Base-by-base conservation (phyloP, 2,113 vertebrate genomes). In the Brachyhypopomus occidentalis region DNA sequence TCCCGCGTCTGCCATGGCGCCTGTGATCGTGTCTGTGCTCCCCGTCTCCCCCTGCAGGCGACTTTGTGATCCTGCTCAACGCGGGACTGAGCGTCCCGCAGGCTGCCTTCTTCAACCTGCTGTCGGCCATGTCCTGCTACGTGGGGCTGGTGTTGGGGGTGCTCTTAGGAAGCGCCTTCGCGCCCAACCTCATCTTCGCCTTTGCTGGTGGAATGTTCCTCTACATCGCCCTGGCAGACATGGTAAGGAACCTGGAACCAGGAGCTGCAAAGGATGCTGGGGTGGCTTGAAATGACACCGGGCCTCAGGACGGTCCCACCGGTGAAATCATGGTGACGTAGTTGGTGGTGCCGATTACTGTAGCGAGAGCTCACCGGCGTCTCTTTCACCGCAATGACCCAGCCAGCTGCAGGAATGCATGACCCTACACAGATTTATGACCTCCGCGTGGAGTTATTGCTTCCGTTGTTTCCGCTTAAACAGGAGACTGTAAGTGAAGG, bases 201-300 rank as follows among this genome's bases (percentile, higher is more conserved):
- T 76, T 98, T 4, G 97, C 97, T 0, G 97, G 97, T 67, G 97
- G 97, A 89, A 99, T 99, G 97, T 99, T 98, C 88, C 94, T 99
- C 34, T 98, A 99, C 72, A 99, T 98, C 67, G 94, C 96, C 45
- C 92, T 99, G 87, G 96, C 96, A 16, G 97, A 99, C 81, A 98
- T 99, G 97, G 97, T 98, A 89, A 96, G 80, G 12, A 14, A 76
- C 22, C 8, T 48, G 41, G 5, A 48, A 9, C 11, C 3, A 48
- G 41, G 41, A 1, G 3, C 41, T 48, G 41, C 5, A 48, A 48
- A 48, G 9, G 41, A 6, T 38, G 36, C 36, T 38, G 6, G 36
- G 36, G 41, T 8, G 41, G 8, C 41, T 4, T 5, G 41, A 11
- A 48, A 48, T 48, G 5, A 48, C 41, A 48, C 41, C 8, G 41